Conservation (phyloP, 2,888 invertebrate species). For the Germaria angustata region DNA sequence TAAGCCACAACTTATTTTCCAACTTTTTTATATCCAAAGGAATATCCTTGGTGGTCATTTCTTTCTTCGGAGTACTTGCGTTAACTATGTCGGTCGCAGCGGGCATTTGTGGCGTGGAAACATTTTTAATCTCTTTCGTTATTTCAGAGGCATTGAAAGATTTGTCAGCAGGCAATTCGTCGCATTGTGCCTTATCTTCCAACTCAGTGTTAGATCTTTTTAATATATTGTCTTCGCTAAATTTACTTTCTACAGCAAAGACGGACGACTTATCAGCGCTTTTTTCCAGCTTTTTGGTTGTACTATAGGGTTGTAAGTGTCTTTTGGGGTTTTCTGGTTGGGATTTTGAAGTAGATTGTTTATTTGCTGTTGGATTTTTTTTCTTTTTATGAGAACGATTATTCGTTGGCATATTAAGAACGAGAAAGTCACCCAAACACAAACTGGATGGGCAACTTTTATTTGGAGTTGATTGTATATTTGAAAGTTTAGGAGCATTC, state of each 20-base stretch:
- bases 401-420: slow-evolving; percentile 64
- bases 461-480: slow-evolving; percentile 57
- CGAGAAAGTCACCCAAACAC: slow-evolving; percentile 78
- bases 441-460: slow-evolving; percentile 68
- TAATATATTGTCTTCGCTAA: slow-evolving; percentile 79
- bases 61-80: slow-evolving; percentile 17
- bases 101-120: slow-evolving; percentile 35
- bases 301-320: slow-evolving; percentile 77
- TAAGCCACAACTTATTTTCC: slow-evolving; percentile 68
- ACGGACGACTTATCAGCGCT: slow-evolving; percentile 56
- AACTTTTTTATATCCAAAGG: slow-evolving; percentile 71
- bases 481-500: slow-evolving; percentile 53
- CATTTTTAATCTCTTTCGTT: slow-evolving; percentile 72
- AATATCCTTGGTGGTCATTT: not conserved
- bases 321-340: slow-evolving; percentile 72
- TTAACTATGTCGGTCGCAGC: slow-evolving; percentile 53
- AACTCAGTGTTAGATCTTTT: slow-evolving; percentile 75
- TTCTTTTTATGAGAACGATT: slow-evolving; percentile 70
- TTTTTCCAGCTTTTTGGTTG: slow-evolving; percentile 70
- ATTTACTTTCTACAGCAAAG: slow-evolving; percentile 72
- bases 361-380: slow-evolving; percentile 56
- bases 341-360: slow-evolving; percentile 33
- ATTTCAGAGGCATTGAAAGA: slow-evolving; percentile 74
- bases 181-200: slow-evolving; percentile 73
- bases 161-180: slow-evolving; percentile 74